phyloP scores from a whole-genome alignment of 2,888 invertebrate species.

The Acanthosepion lycidas region DNA sequence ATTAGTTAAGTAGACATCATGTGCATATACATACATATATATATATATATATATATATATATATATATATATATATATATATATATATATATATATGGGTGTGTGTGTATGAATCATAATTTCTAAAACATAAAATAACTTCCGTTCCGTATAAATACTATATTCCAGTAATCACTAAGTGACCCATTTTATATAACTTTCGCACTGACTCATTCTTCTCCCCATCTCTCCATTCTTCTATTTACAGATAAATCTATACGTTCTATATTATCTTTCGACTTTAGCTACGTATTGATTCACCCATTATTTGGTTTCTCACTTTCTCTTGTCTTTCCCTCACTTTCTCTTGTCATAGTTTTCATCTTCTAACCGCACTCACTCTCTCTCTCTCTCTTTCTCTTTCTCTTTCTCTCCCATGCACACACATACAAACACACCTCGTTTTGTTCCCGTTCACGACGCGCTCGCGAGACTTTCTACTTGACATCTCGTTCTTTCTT shows the following conservation, averaged over 20 bases:
- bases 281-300: not conserved
- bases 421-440: not conserved
- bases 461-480: not conserved
- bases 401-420: not conserved
- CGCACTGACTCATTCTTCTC: not conserved
- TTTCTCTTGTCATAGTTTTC: too few relatives aligned
- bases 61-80: not conserved
- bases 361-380: not conserved
- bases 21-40: too few relatives aligned
- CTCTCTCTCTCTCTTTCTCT: not conserved
- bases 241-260: not conserved
- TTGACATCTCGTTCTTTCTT: not conserved
- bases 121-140: too few relatives aligned
- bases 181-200: not conserved
- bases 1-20: too few relatives aligned
- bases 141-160: too few relatives aligned
- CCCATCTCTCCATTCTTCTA: not conserved
- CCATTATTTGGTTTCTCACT: not conserved
- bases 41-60: constrained; percentile 6
- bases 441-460: not conserved
- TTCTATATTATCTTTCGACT: not conserved
- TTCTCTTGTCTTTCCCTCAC: not conserved
- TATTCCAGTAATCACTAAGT: not conserved
- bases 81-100: too few relatives aligned
- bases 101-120: too few relatives aligned